Evolutionary conservation across 2,113 vertebrate genomes (phyloP), one percentile per base, ranked within the genome.

Genomic region (Morone chrysops): DNA sequence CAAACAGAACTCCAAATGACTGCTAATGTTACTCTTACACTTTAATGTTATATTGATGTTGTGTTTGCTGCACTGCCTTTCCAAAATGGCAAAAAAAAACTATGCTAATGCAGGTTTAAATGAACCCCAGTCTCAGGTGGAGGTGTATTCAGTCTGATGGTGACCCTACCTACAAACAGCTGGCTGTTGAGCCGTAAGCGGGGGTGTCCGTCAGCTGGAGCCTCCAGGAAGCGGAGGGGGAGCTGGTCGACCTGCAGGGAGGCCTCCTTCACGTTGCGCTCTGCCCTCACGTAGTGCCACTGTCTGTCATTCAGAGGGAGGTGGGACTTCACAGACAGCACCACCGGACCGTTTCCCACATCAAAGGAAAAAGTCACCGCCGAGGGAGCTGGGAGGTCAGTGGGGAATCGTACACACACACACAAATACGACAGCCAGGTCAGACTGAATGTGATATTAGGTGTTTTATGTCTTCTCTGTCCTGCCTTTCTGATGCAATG

Each of bases 191-290:
- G 96, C 84, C 97, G 96, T 20, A 98, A 78, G 69, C 96, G 97
- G 61, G 97, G 96, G 68, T 97, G 96, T 48, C 96, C 97, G 20
- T 98, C 96, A 5, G 95, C 85, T 0, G 96, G 95, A 1, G 95
- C 96, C 84, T 96, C 94, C 75, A 95, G 87, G 77, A 96, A 94
- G 81, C 95, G 96, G 51, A 89, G 93, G 0, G 97, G 98, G 43
- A 98, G 96, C 93, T 89, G 95, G 93, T 99, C 97, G 25, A 99
- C 96, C 89, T 97, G 97, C 25, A 99, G 96, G 0, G 96, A 97
- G 0, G 96, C 97, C 87, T 97, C 95, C 88, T 97, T 98, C 85
- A 97, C 96, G 76, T 97, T 98, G 38, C 98, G 96, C 90, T 99
- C 97, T 0, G 96, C 97, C 84, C 84, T 92, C 25, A 99, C 67